Conservation (phyloP, 2,113 vertebrate species). For the Oophaga pumilio region DNA sequence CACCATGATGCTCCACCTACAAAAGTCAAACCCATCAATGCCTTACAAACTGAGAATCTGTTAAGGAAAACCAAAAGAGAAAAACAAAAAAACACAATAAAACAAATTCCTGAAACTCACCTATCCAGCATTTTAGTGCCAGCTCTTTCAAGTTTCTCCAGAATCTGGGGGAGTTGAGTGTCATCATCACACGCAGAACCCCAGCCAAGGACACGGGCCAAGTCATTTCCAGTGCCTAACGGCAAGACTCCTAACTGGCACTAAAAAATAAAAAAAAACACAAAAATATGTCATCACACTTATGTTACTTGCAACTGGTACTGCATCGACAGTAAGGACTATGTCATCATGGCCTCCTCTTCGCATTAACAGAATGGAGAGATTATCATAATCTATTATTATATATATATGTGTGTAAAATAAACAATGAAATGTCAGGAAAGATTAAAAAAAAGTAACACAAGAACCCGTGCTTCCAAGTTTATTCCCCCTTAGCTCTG, state of each 20-base stretch:
- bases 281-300: background rate
- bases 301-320: too few species aligned
- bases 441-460: too few species aligned
- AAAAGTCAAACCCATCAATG: background rate
- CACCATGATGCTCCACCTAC: slow-evolving; percentile 97
- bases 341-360: too few species aligned
- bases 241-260: slow-evolving; percentile 95
- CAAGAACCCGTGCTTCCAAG: too few species aligned
- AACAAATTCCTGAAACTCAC: slow-evolving; percentile 64
- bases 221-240: slow-evolving; percentile 93
- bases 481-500: too few species aligned
- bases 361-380: too few species aligned
- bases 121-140: slow-evolving; percentile 98
- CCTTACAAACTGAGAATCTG: background rate
- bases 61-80: background rate
- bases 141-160: slow-evolving; percentile 95
- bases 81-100: background rate
- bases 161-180: slow-evolving; percentile 91
- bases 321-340: too few species aligned
- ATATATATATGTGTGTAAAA: too few species aligned
- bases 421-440: too few species aligned
- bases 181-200: slow-evolving; percentile 95
- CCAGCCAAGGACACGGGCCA: slow-evolving; percentile 94
- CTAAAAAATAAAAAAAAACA: slow-evolving; percentile 63
- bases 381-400: too few species aligned